Evolutionary conservation across 2,113 vertebrate genomes (phyloP), one percentile per base, ranked within the genome.

Genomic region (Synchiropus splendidus): DNA sequence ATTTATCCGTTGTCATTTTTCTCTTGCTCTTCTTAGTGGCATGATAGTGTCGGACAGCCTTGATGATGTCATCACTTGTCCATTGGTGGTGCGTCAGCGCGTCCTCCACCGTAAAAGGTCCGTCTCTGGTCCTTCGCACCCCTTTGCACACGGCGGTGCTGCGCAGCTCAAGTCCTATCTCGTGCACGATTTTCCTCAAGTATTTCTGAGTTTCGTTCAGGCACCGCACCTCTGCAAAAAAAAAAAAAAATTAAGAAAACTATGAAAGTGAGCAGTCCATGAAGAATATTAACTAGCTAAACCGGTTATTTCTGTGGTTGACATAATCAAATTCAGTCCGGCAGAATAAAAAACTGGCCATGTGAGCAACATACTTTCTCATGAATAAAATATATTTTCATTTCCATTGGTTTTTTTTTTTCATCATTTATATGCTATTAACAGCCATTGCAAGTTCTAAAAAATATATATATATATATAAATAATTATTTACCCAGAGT

Each of bases 121-220:
- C 92, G 0, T 97, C 94, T 0, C 92, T 85, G 0, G 67, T 84
- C 2, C 94, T 82, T 8, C 91, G 83, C 27, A 96, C 87, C 6
- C 83, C 87, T 0, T 78, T 85, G 73, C 95, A 98, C 42, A 86
- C 77, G 0, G 92, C 90, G 0, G 87, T 82, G 1, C 87, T 92
- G 60, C 84, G 91, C 48, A 98, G 85, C 75, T 96, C 92, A 42
- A 98, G 73, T 2, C 95, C 94, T 0, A 97, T 83, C 61, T 97
- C 95, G 0, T 97, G 95, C 21, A 98, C 78, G 12, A 93, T 21
- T 66, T 80, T 93, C 3, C 92, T 58, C 10, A 98, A 79, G 64
- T 91, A 91, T 67, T 83, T 84, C 78, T 90, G 92, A 0, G 89
- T 97, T 80, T 98, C 95, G 0, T 98, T 89, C 55, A 97, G 17